phyloP scores from a whole-genome alignment of 2,888 invertebrate species.

The Amphimallon solstitiale region DNA sequence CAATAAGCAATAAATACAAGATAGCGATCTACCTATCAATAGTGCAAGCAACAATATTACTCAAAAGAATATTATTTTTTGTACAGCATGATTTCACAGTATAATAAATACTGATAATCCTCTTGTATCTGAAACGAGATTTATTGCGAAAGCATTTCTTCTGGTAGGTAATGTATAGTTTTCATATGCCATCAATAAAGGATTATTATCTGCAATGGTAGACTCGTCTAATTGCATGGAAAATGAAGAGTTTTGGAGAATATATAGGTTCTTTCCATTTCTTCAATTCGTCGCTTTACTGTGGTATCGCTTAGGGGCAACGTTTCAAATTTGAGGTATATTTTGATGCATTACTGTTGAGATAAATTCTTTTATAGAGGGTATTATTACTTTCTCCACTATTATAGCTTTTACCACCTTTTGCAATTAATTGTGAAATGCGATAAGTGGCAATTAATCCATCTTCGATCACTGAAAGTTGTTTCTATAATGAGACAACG shows the following conservation, averaged over 20 bases:
- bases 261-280: not conserved
- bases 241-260: slow-evolving; percentile 14
- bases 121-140: not conserved
- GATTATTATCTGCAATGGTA: too few relatives aligned
- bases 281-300: slow-evolving; percentile 18
- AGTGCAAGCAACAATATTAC: slow-evolving; percentile 52
- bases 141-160: slow-evolving; percentile 2
- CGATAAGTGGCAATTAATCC: slow-evolving; percentile 15
- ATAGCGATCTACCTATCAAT: slow-evolving; percentile 54
- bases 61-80: slow-evolving; percentile 47
- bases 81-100: slow-evolving; percentile 46
- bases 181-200: slow-evolving; percentile 9
- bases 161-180: slow-evolving; percentile 13
- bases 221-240: too few relatives aligned
- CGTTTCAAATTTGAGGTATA: slow-evolving; percentile 23
- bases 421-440: slow-evolving; percentile 12
- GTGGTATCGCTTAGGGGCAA: slow-evolving; percentile 7
- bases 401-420: slow-evolving; percentile 16
- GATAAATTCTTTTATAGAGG: slow-evolving; percentile 22
- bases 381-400: slow-evolving; percentile 24
- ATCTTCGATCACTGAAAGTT: not conserved
- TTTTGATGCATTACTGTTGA: slow-evolving; percentile 15
- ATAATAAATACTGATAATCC: slow-evolving; percentile 38
- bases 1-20: slow-evolving; percentile 54
- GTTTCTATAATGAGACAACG: not conserved